Evolutionary conservation across 1,140 invertebrate species (phyloP), one percentile per base, ranked within the genome.

Genomic region (Lucilia sericata): DNA sequence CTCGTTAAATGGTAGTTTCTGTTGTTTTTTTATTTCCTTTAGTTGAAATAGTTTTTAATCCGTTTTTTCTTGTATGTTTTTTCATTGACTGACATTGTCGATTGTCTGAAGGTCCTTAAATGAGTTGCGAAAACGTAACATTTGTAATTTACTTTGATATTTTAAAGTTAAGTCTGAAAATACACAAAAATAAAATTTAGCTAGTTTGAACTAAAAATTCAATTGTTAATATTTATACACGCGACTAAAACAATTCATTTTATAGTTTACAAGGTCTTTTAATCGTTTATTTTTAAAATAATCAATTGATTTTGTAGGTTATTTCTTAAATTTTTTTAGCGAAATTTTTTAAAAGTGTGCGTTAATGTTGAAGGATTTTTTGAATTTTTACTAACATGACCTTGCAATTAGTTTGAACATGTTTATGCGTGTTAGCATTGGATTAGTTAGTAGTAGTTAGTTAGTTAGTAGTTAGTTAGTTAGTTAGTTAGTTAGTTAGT

Each of bases 91-190:
- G 76, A 80, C 76, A 80, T 80, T 80, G 76, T 80, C 76, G 42
- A 80, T 49, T 80, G 76, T 80, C 76, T 80, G 76, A 80, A 80
- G 76, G 76, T 80, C 76, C 47, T 80, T 25, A 70, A 70, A 70
- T 10, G 9, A 70, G 5, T 42, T 10, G 19, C 21, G 19, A 70
- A 60, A 70, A 70, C 65, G 65, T 5, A 70, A 70, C 65, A 70
- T n/a, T 42, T 42, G 9, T n/a, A 70, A 70, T 70, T 70, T 25
- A 70, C 9, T 21, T 70, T 70, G n/a, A 70, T 70, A 19, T 70
- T 21, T 70, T 70, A 70, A 70, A 70, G 65, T 70, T 70, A 12
- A 30, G 8, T 17, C 65, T 17, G n/a, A n/a, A 60, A 60, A 60
- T n/a, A 60, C 55, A 7, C 1, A n/a, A 14, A 60, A 60, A 17